Evolutionary conservation across 2,888 invertebrate genomes (phyloP), one percentile per base, ranked within the genome.

Genomic region (Phytoseiulus persimilis): DNA sequence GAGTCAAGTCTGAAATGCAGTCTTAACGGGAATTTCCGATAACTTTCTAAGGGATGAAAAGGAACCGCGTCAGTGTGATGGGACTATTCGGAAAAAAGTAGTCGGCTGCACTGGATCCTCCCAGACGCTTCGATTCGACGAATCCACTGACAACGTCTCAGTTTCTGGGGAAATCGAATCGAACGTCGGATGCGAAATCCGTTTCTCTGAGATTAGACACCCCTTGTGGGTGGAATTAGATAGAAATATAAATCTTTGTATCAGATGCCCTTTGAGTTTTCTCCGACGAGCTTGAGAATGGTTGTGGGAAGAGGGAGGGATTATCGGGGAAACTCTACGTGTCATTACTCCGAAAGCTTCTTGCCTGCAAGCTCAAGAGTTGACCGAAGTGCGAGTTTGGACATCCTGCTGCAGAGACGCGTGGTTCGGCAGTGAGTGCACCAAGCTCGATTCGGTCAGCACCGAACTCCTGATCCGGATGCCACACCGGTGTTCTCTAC

Each of bases 161-260:
- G 65, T 65, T 65, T 65, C 65, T 28, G 14, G 65, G 18, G 5
- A 11, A 6, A 3, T 9, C 39, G 39, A 39, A 39, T 39, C 39
- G 39, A 39, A 39, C 3, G 39, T 18, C 65, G 65, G 18, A 18
- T 65, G 14, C 65, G 28, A 28, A 6, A 14, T 18, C 2, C 18
- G 65, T 14, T 28, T 65, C 18, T 28, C 11, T 65, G 14, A 87
- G 39, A 87, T 87, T 87, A 87, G 87, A 32, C 87, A 87, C 87
- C 87, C 87, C 32, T 87, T 11, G 39, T 87, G 87, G 87, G 87
- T 87, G 87, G 45, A 31, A 87, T 6, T 87, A 39, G 39, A 28
- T 87, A 87, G 87, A 87, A 87, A 87, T 87, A 87, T 87, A 87
- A 31, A 87, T 65, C 65, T 65, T 65, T 65, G 65, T 28, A 65